These are phyloP conservation scores for Philonicus albiceps DNA, from an alignment of 2,888 invertebrate genomes.

Conservation along the genomic window DNA sequence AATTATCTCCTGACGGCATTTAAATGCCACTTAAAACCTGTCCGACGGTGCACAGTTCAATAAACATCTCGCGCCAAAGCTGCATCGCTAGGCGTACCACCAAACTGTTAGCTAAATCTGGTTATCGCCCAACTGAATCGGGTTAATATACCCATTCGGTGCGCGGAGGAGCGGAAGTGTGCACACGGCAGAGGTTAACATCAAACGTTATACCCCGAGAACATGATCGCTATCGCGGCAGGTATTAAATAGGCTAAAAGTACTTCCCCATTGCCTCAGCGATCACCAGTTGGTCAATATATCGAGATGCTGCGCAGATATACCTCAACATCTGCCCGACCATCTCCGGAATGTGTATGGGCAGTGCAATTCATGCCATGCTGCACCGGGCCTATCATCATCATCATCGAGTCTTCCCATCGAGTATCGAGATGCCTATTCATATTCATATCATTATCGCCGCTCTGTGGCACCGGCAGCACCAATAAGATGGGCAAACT, in stretches of 20 bases:
- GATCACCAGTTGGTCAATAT: background rate
- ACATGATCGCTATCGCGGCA: slow-evolving; percentile 34
- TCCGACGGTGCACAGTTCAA: background rate
- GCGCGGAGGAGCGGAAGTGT: background rate
- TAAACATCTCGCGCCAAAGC: background rate
- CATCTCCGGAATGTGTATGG: background rate
- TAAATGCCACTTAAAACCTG: background rate
- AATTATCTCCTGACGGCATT: background rate
- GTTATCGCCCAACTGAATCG: slow-evolving; percentile 5
- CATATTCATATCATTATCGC: background rate
- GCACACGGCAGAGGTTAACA: background rate
- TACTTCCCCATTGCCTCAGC: slow-evolving; percentile 31
- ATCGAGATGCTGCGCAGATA: background rate
- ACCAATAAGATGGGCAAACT: background rate
- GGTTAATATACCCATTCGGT: slow-evolving; percentile 1
- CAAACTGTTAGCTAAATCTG: slow-evolving; percentile 8
- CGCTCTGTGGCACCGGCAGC: background rate
- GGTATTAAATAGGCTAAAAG: slow-evolving; percentile 36
- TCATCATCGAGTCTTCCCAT: background rate
- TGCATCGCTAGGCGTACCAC: background rate
- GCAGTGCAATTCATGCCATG: background rate
- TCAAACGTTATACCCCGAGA: slow-evolving; percentile 23
- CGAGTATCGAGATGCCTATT: background rate
- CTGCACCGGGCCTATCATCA: background rate
- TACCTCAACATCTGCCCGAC: background rate